Percentiles rank a stretch among this genome's conserved stretches.
These are phyloP conservation scores for Lumbricus terrestris DNA, from an alignment of 2,888 invertebrate species.

Conservation along the genomic window DNA sequence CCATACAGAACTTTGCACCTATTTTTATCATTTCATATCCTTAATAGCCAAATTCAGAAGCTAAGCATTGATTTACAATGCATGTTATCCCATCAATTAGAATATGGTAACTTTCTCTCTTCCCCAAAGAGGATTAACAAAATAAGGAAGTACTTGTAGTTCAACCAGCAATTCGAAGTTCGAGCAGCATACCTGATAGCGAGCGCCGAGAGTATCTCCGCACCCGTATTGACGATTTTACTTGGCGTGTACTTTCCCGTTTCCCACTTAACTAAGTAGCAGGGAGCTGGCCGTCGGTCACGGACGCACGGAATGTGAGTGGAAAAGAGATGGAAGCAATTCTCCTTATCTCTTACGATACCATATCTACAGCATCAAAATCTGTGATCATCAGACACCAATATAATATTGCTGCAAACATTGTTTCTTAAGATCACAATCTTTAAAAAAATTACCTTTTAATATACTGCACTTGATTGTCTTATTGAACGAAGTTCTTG, in stretches of 20 bases:
- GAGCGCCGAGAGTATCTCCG: slow-evolving; percentile 53
- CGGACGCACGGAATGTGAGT: slow-evolving; percentile 77
- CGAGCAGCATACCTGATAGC: slow-evolving; percentile 51
- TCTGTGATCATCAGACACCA: not conserved
- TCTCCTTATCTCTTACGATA: slow-evolving; percentile 69
- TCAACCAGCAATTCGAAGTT: not conserved
- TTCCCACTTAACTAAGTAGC: slow-evolving; percentile 79
- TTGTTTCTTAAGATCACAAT: not conserved
- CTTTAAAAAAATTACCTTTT: not conserved
- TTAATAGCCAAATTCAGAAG: too few relatives aligned
- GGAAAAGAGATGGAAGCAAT: slow-evolving; percentile 67
- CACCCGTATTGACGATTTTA: slow-evolving; percentile 65
- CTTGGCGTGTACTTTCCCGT: slow-evolving; percentile 66
- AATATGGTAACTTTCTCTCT: too few relatives aligned
- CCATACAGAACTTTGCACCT: not conserved
- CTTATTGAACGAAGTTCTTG: not conserved
- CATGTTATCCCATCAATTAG: too few relatives aligned
- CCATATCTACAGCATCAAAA: slow-evolving; percentile 61
- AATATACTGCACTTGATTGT: not conserved
- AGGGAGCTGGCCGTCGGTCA: slow-evolving; percentile 62
- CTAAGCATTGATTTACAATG: too few relatives aligned
- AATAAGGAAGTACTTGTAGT: not conserved
- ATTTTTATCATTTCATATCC: not conserved
- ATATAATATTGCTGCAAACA: not conserved
- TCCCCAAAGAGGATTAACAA: too few relatives aligned